Evolutionary conservation across 2,797 vertebrate species (phyloP), one percentile per base, ranked within the genome.

Genomic region (Percopsis omiscomaycus): DNA sequence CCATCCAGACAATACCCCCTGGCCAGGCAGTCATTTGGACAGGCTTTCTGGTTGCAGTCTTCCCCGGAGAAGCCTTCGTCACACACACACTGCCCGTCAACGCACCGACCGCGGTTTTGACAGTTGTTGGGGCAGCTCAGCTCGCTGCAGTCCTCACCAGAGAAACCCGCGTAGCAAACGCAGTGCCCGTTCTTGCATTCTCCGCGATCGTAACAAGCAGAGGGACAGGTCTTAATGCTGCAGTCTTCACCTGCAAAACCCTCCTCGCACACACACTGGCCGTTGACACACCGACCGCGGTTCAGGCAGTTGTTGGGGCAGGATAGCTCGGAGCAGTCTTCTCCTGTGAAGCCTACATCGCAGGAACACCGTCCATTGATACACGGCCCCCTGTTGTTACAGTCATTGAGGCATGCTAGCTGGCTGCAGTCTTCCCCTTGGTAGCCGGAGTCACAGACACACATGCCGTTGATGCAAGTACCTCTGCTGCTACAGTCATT

Each of bases 111-210:
- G 0, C 84, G 92, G 53, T 61, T 55, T 32, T 69, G 73, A 69
- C 97, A 99, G 84, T 94, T 89, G 0, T 51, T 73, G 0, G 94
- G 95, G 53, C 97, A 99, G 3, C 92, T 92, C 59, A 92, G 82
- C 9, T 94, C 89, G 0, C 89, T 69, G 1, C 97, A 98, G 84
- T 95, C 95, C 2, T 86, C 79, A 0, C 94, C 92, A 0, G 62
- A 76, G 66, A 92, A 95, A 42, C 90, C 92, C 0, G 86, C 79
- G 0, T 92, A 88, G n/a, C 95, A 96, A 42, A 79, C 54, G 0
- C 95, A 96, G 27, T 77, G 90, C 12, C 95, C 95, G 0, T 92
- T 77, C 0, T 92, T 14, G 0, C 95, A 97, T 11, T 89, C 84
- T 0, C 95, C 95, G 0, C 80, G 92, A 9, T 84, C 81, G 5